Evolutionary conservation across 64 coral and sea anemone genomes (phyloP).

Genomic region (Cladopsammia gracilis): DNA sequence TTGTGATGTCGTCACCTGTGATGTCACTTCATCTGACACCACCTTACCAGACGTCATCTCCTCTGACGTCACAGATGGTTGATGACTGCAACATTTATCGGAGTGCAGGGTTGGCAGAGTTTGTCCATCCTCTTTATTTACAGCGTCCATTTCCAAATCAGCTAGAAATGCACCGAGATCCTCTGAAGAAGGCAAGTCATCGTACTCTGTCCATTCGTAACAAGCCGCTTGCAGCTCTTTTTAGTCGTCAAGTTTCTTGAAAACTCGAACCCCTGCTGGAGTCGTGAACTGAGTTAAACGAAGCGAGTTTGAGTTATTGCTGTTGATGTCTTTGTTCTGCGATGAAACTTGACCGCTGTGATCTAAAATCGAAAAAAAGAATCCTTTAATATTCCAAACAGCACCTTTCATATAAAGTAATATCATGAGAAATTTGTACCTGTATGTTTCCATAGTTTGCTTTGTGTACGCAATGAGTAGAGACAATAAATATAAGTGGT

Average conservation of each 20-base stretch:
- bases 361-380: not conserved
- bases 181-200: slow-evolving; percentile 73
- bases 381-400: no score
- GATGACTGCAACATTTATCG: not conserved
- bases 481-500: no score
- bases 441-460: no score
- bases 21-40: not conserved
- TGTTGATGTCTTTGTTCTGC: not conserved
- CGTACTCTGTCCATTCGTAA: not conserved
- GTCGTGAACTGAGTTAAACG: not conserved
- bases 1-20: not conserved
- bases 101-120: not conserved
- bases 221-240: no score
- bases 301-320: not conserved
- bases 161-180: slow-evolving; percentile 74
- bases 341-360: not conserved
- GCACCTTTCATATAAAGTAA: no score
- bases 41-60: not conserved
- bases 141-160: slow-evolving; percentile 31
- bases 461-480: no score
- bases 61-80: not conserved
- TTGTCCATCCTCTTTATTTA: not conserved
- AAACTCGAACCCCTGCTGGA: no score
- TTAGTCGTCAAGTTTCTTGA: not conserved
- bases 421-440: no score